phyloP scores from a whole-genome alignment of 2,113 vertebrate species.

The Antigone vipio region DNA sequence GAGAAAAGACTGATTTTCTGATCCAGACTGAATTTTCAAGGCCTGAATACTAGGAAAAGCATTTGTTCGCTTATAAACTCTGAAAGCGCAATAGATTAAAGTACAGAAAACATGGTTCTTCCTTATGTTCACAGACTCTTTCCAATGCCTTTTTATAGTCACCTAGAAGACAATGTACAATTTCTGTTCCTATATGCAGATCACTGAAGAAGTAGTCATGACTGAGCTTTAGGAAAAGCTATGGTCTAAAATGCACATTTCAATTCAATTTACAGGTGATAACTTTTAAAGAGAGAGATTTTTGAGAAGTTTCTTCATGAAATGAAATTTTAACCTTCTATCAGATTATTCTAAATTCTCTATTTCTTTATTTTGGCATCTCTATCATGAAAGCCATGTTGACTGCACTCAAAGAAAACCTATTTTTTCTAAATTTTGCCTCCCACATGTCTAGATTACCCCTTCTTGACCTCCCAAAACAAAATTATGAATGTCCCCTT shows the following conservation, averaged over 20 bases:
- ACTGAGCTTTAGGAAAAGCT: not conserved
- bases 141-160: not conserved
- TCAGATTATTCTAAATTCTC: not conserved
- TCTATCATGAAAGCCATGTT: not conserved
- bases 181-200: not conserved
- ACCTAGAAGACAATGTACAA: not conserved
- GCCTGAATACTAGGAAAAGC: not conserved
- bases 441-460: rapidly evolving
- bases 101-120: not conserved
- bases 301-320: not conserved
- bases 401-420: not conserved
- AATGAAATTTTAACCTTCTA: not conserved
- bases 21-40: not conserved
- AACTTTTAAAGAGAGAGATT: not conserved
- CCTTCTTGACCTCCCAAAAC: not conserved
- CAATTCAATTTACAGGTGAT: not conserved
- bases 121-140: not conserved
- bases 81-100: not conserved
- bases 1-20: not conserved
- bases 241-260: not conserved
- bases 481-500: not conserved
- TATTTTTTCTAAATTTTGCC: not conserved
- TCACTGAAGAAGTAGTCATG: not conserved
- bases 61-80: not conserved
- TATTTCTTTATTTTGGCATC: not conserved